These are phyloP conservation scores for Sarcoramphus papa DNA, from an alignment of 2,797 vertebrate genomes.

Conservation along the genomic window DNA sequence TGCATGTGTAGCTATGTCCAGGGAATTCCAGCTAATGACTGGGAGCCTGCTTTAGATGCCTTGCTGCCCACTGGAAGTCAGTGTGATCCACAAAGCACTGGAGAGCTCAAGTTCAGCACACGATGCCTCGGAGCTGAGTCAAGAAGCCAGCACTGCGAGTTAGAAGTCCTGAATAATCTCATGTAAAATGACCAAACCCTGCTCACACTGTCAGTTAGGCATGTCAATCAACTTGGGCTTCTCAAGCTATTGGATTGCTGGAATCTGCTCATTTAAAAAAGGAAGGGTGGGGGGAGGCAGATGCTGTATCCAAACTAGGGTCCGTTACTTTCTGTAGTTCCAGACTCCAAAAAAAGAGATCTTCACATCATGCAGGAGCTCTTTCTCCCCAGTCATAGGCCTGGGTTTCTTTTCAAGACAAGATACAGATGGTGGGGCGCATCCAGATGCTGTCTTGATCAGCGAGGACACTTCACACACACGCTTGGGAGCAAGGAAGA, in stretches of 20 bases:
- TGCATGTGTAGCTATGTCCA: background rate
- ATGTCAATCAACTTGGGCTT: background rate
- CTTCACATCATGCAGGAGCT: background rate
- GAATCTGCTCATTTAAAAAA: background rate
- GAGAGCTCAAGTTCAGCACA: background rate
- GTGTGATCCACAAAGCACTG: accelerated
- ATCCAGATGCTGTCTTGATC: background rate
- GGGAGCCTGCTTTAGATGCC: accelerated
- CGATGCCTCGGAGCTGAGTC: accelerated
- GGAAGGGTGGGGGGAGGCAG: background rate
- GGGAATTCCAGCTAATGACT: background rate
- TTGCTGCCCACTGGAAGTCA: background rate
- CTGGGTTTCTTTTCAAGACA: background rate
- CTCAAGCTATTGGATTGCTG: background rate
- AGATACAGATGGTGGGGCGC: too few species aligned
- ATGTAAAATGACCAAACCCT: background rate
- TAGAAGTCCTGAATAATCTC: background rate
- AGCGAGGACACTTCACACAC: background rate
- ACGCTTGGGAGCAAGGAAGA: background rate
- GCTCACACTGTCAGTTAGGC: accelerated
- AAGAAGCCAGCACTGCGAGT: background rate
- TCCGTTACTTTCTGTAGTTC: background rate
- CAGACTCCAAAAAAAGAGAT: too few species aligned
- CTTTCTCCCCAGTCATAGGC: background rate
- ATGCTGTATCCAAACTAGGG: background rate